These are phyloP conservation scores for Halisarca cf. caerulea DNA, from an alignment of 37 sponge, comb jelly and placozoan genomes.

Conservation along the genomic window DNA sequence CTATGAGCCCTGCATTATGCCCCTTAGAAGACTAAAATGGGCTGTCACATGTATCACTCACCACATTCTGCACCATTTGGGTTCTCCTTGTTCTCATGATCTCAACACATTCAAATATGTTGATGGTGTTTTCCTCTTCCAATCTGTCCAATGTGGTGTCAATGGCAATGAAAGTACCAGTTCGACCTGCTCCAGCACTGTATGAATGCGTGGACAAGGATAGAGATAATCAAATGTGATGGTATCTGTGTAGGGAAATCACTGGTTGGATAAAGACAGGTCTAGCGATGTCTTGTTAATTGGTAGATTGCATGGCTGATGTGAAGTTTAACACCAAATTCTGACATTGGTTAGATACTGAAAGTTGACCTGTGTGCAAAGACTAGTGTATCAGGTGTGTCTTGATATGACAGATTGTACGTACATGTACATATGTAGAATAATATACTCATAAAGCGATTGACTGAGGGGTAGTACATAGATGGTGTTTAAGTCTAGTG, in stretches of 20 bases:
- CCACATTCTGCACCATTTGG: conserved; percentile 20
- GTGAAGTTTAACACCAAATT: no score
- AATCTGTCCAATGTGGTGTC: conserved; percentile 6
- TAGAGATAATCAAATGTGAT: neutral
- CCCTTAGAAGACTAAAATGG: no score
- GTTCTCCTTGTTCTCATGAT: conserved; percentile 24
- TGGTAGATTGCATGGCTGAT: no score
- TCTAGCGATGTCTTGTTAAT: no score
- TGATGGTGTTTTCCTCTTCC: neutral
- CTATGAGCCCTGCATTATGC: no score
- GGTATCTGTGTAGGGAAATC: no score
- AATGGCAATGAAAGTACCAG: conserved; percentile 23
- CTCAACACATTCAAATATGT: conserved; percentile 9
- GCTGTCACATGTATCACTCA: neutral
- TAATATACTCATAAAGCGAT: neutral
- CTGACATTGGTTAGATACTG: no score
- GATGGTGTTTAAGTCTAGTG: no score
- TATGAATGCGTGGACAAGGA: neutral
- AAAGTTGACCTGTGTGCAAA: no score
- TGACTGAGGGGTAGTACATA: no score
- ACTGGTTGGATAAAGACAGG: no score
- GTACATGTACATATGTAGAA: neutral
- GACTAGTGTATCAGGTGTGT: no score
- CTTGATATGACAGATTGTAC: neutral
- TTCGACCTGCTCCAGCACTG: conserved; percentile 28